Percentiles rank a stretch among this genome's conserved stretches.
Conservation (phyloP, 2,888 invertebrate species). For the Apodemia duryi region DNA sequence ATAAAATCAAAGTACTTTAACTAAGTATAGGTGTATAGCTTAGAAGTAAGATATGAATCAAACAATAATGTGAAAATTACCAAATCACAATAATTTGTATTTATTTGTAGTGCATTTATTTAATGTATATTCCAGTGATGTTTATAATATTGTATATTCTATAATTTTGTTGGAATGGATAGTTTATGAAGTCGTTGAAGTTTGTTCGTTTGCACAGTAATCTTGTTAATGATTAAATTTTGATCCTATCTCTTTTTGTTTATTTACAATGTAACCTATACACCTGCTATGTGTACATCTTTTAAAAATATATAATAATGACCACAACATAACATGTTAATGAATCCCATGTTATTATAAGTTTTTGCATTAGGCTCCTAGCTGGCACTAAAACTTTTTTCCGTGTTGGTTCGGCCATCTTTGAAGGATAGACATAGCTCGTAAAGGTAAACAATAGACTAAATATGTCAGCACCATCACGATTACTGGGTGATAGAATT, state of each 20-base stretch:
- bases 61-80: constrained; percentile 46
- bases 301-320: too few species aligned
- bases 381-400: too few species aligned
- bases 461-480: too few species aligned
- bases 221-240: constrained; percentile 67
- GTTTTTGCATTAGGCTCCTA: too few species aligned
- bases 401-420: too few species aligned
- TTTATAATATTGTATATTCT: constrained; percentile 47
- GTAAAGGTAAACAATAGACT: too few species aligned
- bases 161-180: constrained; percentile 71
- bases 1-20: constrained; percentile 25
- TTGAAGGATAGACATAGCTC: too few species aligned
- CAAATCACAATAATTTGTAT: constrained; percentile 54
- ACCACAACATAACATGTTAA: too few species aligned
- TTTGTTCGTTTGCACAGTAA: constrained; percentile 66
- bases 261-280: constrained; percentile 9
- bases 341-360: too few species aligned
- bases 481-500: too few species aligned
- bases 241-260: constrained; percentile 22
- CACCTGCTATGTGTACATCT: too few species aligned
- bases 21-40: constrained; percentile 31
- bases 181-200: constrained; percentile 73
- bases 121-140: constrained; percentile 42
- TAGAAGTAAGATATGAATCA: constrained; percentile 28
- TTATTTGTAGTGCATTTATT: constrained; percentile 39